Evolutionary conservation across 1,140 invertebrate species (phyloP), one percentile per base, ranked within the genome.

Genomic region (Drosophila arizonae): DNA sequence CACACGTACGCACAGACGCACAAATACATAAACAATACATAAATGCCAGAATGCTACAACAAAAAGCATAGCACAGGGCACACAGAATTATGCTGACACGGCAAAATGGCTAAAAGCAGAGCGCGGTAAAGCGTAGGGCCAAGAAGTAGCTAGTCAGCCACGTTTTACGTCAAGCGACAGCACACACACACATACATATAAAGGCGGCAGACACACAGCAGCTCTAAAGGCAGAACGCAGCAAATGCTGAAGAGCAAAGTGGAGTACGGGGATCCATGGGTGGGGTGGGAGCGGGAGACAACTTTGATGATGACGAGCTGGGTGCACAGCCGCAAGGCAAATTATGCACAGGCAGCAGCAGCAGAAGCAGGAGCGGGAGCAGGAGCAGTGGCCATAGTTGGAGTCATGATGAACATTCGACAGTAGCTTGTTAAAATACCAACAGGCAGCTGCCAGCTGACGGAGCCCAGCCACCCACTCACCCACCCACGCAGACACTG

Each of bases 391-490:
- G 41, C 26, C 30, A 43, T 75, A 55, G 79, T 70, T 61, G 71
- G 36, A 67, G 56, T 17, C 72, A 67, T 41, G 63, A 79, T 64
- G 54, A 79, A 77, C 79, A 77, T 84, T 75, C 79, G 71, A 77
- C 77, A 88, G 84, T 70, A 72, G 84, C 84, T 88, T 88, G 84
- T 88, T 88, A 88, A 88, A 88, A 88, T 87, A 72, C 82, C 82
- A 88, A 63, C 78, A 79, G 46, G 33, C 52, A 64, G 50, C 69
- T 72, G 61, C 63, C 55, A 79, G 33, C 48, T 52, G 45, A 6
- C 55, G 77, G 68, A 28, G 60, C 50, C 51, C 63, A 60, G 50
- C 56, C 66, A 51, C 46, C 67, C 60, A 17, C 39, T 8, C 21
- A 36, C 5, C 39, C 26, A 39, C 51, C 45, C 33, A n/a, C 51